Evolutionary conservation across 2,888 invertebrate species (phyloP).

Genomic region (Oasisia sp.): DNA sequence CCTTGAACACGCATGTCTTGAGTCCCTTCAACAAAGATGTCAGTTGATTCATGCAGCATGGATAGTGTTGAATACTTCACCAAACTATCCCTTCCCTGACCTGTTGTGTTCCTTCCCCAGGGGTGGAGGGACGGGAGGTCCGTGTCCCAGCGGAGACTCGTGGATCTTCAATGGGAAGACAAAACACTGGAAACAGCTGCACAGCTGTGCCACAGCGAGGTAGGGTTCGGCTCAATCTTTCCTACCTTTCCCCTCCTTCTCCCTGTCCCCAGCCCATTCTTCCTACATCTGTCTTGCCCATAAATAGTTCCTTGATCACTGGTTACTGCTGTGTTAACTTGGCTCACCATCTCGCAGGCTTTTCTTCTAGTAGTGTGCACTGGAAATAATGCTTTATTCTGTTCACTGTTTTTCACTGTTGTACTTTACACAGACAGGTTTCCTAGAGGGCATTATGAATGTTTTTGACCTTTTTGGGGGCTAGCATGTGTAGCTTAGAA

Average conservation of each 20-base stretch:
- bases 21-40: too few relatives aligned
- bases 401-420: not conserved
- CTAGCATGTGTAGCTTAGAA: not conserved
- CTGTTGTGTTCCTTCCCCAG: constrained; percentile 36
- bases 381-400: not conserved
- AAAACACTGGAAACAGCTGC: constrained; percentile 41
- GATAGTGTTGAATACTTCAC: too few relatives aligned
- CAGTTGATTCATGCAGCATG: too few relatives aligned
- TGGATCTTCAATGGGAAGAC: constrained; percentile 45
- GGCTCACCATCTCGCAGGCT: too few relatives aligned
- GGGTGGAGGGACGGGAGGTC: constrained; percentile 46
- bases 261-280: too few relatives aligned
- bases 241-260: too few relatives aligned
- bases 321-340: too few relatives aligned
- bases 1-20: too few relatives aligned
- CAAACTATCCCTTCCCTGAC: too few relatives aligned
- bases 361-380: not conserved
- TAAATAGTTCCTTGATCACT: too few relatives aligned
- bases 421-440: not conserved
- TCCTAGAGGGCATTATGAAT: not conserved
- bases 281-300: too few relatives aligned
- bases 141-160: constrained; percentile 48
- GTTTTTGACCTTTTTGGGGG: not conserved
- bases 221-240: not conserved
- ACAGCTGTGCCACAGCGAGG: constrained; percentile 43